Conservation (phyloP, 2,888 invertebrate genomes). For the Gandaritis pyraliata region DNA sequence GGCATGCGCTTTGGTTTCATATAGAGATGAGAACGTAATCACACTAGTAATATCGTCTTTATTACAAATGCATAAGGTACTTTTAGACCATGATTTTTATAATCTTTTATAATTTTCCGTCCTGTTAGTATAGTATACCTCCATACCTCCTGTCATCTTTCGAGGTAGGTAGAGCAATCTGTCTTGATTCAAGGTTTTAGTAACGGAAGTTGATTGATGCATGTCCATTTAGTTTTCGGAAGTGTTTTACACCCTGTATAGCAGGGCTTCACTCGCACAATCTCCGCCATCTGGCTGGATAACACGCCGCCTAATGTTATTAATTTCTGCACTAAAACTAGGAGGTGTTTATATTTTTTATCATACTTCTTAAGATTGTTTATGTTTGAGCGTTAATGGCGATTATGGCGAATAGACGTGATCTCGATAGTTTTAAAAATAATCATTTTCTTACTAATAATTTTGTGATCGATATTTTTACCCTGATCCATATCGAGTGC, state of each 20-base stretch:
- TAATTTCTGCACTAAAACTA: slow-evolving; percentile 43
- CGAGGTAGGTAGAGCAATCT: too few relatives aligned
- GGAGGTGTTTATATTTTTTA: slow-evolving; percentile 45
- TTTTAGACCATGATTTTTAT: too few relatives aligned
- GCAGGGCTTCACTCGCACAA: neutral
- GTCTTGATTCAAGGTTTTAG: too few relatives aligned
- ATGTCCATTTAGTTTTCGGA: too few relatives aligned
- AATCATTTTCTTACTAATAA: slow-evolving; percentile 3
- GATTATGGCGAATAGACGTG: slow-evolving; percentile 27
- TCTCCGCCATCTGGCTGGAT: slow-evolving; percentile 32
- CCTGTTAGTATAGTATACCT: too few relatives aligned
- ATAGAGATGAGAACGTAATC: neutral
- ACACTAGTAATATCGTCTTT: neutral
- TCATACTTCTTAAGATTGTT: slow-evolving; percentile 41
- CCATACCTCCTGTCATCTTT: too few relatives aligned
- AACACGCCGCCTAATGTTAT: slow-evolving; percentile 38
- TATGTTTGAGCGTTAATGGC: slow-evolving; percentile 34
- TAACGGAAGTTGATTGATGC: too few relatives aligned
- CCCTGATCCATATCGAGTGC: too few relatives aligned
- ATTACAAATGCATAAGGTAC: too few relatives aligned
- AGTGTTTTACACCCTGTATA: too few relatives aligned
- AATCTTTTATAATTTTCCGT: too few relatives aligned
- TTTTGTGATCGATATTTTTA: neutral
- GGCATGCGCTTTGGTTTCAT: slow-evolving; percentile 9
- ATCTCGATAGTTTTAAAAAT: slow-evolving; percentile 30